These are phyloP conservation scores for Parauchenoglanis ngamensis DNA, from an alignment of 2,797 vertebrate species.

Conservation along the genomic window DNA sequence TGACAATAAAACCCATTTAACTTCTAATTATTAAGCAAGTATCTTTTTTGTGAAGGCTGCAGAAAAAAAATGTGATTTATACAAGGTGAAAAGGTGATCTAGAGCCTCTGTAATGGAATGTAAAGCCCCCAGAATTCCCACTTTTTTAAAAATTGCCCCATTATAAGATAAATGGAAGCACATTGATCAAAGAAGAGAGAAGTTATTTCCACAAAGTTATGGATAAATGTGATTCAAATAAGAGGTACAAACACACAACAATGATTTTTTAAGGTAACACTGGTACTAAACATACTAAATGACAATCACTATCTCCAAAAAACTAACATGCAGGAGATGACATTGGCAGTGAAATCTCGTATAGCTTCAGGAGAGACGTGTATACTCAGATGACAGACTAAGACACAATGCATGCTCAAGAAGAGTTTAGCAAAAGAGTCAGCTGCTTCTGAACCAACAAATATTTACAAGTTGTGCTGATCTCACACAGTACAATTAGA, in stretches of 20 bases:
- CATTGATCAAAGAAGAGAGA: not conserved
- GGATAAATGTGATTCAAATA: not conserved
- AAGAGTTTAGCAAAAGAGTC: not conserved
- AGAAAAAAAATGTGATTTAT: not conserved
- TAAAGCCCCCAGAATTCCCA: not conserved
- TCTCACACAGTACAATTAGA: not conserved
- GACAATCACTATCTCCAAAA: constrained; percentile 8
- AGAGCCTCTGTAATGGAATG: not conserved
- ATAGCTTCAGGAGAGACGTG: constrained; percentile 25
- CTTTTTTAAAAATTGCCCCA: not conserved
- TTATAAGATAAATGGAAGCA: not conserved
- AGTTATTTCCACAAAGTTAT: not conserved
- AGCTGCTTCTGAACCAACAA: constrained; percentile 14
- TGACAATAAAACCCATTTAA: not conserved
- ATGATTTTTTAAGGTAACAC: not conserved
- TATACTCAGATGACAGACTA: constrained; percentile 13
- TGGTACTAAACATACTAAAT: not conserved
- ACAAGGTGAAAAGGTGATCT: not conserved
- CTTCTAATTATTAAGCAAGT: too few relatives aligned
- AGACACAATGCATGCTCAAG: not conserved
- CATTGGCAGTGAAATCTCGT: constrained; percentile 37
- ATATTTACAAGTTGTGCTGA: constrained; percentile 31
- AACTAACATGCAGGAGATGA: constrained; percentile 1
- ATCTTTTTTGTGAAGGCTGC: not conserved
- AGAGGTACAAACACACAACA: not conserved